Conservation (phyloP, 2,888 invertebrate genomes). For the Scaptomyza polygonia region DNA sequence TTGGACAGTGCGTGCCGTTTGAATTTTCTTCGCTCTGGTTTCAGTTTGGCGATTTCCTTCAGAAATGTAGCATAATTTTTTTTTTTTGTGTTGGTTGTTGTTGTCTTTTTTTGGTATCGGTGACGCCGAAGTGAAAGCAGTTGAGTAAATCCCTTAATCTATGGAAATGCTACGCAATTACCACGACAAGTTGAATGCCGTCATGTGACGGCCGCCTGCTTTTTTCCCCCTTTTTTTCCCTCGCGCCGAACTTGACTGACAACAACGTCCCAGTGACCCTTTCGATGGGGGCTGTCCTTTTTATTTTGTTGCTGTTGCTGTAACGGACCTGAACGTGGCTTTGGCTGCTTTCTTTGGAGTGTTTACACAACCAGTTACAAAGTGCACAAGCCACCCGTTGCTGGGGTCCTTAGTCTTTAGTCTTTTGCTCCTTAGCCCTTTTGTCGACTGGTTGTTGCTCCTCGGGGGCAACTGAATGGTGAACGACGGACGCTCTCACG, state of each 20-base stretch:
- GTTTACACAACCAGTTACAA: conserved; percentile 83
- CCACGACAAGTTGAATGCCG: conserved; percentile 74
- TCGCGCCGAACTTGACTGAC: conserved; percentile 50
- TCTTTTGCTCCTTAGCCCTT: conserved; percentile 31
- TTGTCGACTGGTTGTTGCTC: conserved; percentile 19
- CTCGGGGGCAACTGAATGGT: conserved; percentile 45
- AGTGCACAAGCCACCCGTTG: conserved; percentile 72
- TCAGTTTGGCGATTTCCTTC: conserved; percentile 37
- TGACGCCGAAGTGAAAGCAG: conserved; percentile 58
- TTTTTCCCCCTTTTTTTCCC: background rate
- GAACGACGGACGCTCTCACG: conserved; percentile 52
- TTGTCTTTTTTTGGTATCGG: conserved; percentile 47
- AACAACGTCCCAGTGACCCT: conserved; percentile 82
- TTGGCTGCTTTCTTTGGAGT: conserved; percentile 63
- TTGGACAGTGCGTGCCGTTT: conserved; percentile 45
- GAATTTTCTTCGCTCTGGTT: conserved; percentile 55
- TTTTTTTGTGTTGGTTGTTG: conserved; percentile 40
- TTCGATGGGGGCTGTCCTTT: conserved; percentile 52
- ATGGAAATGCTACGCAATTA: conserved; percentile 83
- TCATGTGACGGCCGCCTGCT: conserved; percentile 62
- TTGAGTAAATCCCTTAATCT: conserved; percentile 83
- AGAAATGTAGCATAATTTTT: conserved; percentile 28
- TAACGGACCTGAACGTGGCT: conserved; percentile 49
- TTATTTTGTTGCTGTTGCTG: conserved; percentile 17
- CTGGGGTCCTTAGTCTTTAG: conserved; percentile 27